Evolutionary conservation across 2,888 invertebrate genomes (phyloP), one percentile per base, ranked within the genome.

Genomic region (Athrips mouffetella): DNA sequence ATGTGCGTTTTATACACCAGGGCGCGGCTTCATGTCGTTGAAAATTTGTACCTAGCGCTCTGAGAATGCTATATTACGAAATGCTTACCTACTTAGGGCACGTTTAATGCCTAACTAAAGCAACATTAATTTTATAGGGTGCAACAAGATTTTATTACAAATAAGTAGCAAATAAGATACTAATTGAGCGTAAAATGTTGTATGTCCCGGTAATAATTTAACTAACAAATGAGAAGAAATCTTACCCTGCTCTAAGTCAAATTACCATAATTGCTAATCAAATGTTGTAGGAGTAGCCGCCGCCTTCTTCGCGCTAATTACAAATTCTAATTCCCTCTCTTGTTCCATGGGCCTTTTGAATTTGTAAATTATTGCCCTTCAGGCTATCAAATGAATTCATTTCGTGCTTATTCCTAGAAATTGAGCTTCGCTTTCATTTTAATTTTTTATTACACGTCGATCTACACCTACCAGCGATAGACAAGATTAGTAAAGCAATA

Each of bases 241-340:
- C 83, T 87, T 82, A 84, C 82, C 82, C 83, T 79, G 80, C 80
- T 84, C 81, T 80, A 78, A 87, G 84, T 80, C 80, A 78, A 83
- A 88, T 88, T 88, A 84, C 73, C 87, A 87, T 88, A 88, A 88
- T 88, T 85, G 85, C 80, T 88, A 87, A 88, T 87, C 87, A 88
- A 87, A 87, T 80, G 85, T 80, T 80, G 83, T 81, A 78, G 79
- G 80, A 80, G 80, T 76, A 73, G 76, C 76, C 70, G 70, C 73
- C 72, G 71, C 70, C 69, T 73, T 74, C 77, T 73, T 71, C 76
- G 72, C 70, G 70, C 83, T 87, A 87, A 87, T 88, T 88, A 87
- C 79, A 84, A 86, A 87, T 87, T 85, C 85, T 86, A 86, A 88
- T 87, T 84, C 73, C 73, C 81, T 80, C 81, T 80, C 87, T 86